These are phyloP conservation scores for Palythoa grandis DNA, from an alignment of 92 coral and sea anemone genomes.

Conservation along the genomic window DNA sequence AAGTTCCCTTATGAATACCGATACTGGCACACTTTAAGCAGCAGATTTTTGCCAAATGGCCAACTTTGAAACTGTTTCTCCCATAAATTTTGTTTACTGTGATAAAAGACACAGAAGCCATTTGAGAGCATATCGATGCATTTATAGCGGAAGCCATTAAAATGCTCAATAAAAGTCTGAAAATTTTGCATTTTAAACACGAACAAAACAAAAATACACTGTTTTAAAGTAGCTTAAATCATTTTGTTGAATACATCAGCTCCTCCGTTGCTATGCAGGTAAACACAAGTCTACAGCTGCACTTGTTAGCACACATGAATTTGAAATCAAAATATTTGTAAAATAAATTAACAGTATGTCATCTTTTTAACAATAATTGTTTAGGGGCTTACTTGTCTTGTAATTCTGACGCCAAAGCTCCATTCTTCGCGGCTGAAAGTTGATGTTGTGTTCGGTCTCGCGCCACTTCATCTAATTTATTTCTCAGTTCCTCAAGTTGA, in stretches of 20 bases:
- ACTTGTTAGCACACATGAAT: not conserved
- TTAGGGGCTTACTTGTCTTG: conserved; percentile 83
- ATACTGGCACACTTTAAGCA: not conserved
- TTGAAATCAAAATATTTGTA: conserved; percentile 3
- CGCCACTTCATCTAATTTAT: conserved; percentile 82
- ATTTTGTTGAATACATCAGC: not conserved
- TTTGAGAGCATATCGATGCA: too few relatives aligned
- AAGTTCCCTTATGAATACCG: not conserved
- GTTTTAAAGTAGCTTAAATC: not conserved
- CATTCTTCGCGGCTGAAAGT: conserved; percentile 89
- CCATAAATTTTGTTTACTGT: not conserved
- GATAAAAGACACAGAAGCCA: not conserved
- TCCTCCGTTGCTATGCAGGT: not conserved
- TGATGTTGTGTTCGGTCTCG: conserved; percentile 94
- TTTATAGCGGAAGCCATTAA: not conserved
- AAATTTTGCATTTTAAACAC: too few relatives aligned
- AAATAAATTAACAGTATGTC: not conserved
- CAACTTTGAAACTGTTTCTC: too few relatives aligned
- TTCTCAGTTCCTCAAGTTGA: conserved; percentile 86
- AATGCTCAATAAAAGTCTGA: not conserved
- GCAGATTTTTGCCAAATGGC: not conserved
- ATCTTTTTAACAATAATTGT: not conserved
- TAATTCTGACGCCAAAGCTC: conserved; percentile 83
- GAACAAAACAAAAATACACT: not conserved
- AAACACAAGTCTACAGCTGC: not conserved